Base-by-base conservation (phyloP, 2,797 vertebrate species). In the Chromis chromis region DNA sequence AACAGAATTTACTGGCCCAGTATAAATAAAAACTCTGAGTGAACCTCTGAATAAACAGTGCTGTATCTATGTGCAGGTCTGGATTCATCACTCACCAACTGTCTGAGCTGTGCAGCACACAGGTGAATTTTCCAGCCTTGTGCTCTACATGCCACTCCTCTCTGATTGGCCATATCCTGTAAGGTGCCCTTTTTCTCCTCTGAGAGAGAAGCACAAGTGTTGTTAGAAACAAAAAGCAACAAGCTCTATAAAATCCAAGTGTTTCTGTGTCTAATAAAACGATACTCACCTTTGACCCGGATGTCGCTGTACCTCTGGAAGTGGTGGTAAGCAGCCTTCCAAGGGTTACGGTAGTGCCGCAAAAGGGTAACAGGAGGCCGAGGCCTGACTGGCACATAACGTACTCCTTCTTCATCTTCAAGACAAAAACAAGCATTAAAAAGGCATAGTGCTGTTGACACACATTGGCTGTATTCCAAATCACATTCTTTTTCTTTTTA, bases 41-140 rank as follows among this genome's bases (percentile, higher is more conserved):
- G 14, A 46, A 36, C 33, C 8, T 11, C 14, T 46, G 6, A 46
- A n/a, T n/a, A 46, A 46, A 48, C 8, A 24, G 8, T 17, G 31
- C 7, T 10, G 24, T 9, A n/a, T 33, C 22, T 50, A 24, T 24
- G 10, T 24, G 28, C 55, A 39, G 56, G 36, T 65, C 13, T 24
- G 28, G 10, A 9, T 1, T 4, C 12, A 49, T 42, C 1, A 94
- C 96, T 94, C 91, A 99, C 98, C 96, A 99, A 80, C 89, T 99
- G 97, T 10, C 97, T 93, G 19, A 99, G 95, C 84, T 99, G 98
- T 6, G 98, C 97, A 0, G 98, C 98, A 88, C 98, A 99, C 79
- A 99, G 93, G 92, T 99, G 98, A 54, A 99, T 97, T 86, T 99
- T 99, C 98, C 98, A 99, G 74, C 98, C 98, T 86, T 99, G 98